phyloP scores from a whole-genome alignment of 2,113 vertebrate genomes.

The Odocoileus virginianus region DNA sequence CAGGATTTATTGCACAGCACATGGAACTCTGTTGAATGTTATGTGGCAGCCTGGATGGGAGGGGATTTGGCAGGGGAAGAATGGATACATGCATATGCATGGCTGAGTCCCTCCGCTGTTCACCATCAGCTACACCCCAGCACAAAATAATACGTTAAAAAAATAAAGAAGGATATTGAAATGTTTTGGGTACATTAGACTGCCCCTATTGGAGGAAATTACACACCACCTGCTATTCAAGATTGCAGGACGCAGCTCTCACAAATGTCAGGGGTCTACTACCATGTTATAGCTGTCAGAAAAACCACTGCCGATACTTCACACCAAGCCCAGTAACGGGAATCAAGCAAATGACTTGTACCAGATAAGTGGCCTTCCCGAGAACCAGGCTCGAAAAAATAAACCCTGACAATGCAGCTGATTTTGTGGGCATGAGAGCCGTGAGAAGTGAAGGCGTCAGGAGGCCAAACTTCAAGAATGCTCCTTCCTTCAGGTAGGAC shows the following conservation, averaged over 20 bases:
- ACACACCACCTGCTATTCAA: neutral
- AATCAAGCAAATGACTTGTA: neutral
- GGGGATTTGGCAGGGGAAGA: neutral
- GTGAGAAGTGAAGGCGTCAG: neutral
- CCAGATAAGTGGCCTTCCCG: neutral
- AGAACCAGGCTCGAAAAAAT: neutral
- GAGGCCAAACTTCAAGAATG: neutral
- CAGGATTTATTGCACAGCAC: neutral
- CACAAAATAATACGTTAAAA: neutral
- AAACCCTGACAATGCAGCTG: neutral
- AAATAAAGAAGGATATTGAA: neutral
- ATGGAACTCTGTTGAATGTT: fast-evolving
- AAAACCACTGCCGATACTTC: neutral
- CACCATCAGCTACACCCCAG: neutral
- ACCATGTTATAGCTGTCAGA: neutral
- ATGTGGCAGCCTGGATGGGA: neutral
- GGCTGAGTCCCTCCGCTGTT: neutral
- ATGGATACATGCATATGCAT: fast-evolving
- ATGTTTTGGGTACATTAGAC: neutral
- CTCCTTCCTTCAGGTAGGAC: neutral
- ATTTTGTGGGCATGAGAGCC: neutral
- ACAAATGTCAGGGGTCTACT: neutral
- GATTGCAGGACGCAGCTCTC: neutral
- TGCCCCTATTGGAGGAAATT: neutral
- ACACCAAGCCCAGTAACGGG: neutral